These are phyloP conservation scores for Delichon dasypus DNA, from an alignment of 2,797 vertebrate species.

Conservation along the genomic window DNA sequence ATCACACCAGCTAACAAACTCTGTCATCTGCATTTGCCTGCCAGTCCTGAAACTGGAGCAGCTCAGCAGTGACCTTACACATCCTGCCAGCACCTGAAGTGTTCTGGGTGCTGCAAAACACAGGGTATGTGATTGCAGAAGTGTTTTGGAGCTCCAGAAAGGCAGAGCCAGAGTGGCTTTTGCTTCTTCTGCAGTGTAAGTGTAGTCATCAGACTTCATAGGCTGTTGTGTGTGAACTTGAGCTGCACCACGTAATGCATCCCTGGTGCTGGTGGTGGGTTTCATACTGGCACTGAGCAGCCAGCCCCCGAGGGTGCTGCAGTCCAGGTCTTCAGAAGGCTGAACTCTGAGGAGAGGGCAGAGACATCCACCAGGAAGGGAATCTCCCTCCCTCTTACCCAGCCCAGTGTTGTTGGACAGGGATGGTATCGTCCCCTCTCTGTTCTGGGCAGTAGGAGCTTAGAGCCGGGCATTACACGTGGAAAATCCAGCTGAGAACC, in stretches of 20 bases:
- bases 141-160: not conserved
- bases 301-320: not conserved
- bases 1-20: not conserved
- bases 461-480: not conserved
- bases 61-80: not conserved
- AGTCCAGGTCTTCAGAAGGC: not conserved
- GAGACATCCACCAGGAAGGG: not conserved
- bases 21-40: not conserved
- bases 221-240: not conserved
- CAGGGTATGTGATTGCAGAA: not conserved
- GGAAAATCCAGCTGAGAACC: not conserved
- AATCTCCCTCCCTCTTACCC: not conserved
- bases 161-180: not conserved
- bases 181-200: not conserved
- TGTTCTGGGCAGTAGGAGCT: not conserved
- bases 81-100: not conserved
- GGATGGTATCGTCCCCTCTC: not conserved
- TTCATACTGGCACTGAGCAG: not conserved
- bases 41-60: not conserved
- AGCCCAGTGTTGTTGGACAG: not conserved
- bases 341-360: not conserved
- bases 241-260: not conserved
- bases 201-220: not conserved
- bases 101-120: not conserved
- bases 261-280: not conserved